Percentiles rank a stretch among this genome's conserved stretches.
These are phyloP conservation scores for Limanda limanda DNA, from an alignment of 2,113 vertebrate species.

Conservation along the genomic window DNA sequence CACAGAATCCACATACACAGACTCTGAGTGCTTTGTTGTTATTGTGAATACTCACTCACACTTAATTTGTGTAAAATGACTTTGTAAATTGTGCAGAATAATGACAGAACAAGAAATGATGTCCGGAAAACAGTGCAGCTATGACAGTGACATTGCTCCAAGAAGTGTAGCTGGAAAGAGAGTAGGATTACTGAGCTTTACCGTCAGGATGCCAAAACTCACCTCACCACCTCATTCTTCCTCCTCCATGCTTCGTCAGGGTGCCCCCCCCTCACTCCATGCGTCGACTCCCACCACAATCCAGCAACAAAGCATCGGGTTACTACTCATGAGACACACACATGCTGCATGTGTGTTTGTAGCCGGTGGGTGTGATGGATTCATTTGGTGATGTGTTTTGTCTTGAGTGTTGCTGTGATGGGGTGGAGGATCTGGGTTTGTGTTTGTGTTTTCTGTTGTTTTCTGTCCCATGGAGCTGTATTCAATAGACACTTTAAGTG, in stretches of 20 bases:
- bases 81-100: no score
- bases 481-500: not conserved
- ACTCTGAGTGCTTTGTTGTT: no score
- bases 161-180: not conserved
- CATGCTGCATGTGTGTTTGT: slow-evolving; percentile 54
- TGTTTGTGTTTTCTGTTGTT: slow-evolving; percentile 44
- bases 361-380: slow-evolving; percentile 73
- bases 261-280: slow-evolving; percentile 74
- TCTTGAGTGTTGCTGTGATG: slow-evolving; percentile 16
- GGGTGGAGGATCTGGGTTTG: slow-evolving; percentile 20
- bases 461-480: not conserved
- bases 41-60: no score
- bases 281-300: slow-evolving; percentile 64
- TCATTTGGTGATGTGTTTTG: slow-evolving; percentile 32
- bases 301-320: slow-evolving; percentile 74
- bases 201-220: slow-evolving; percentile 47
- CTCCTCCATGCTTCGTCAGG: slow-evolving; percentile 76
- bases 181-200: slow-evolving; percentile 14
- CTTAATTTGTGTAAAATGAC: no score
- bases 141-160: not conserved
- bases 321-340: slow-evolving; percentile 75
- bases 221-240: slow-evolving; percentile 69
- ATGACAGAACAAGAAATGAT: no score
- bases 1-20: no score
- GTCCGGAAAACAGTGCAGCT: no score